Conservation (phyloP, 2,797 vertebrate genomes). For the Scolopax rusticola region DNA sequence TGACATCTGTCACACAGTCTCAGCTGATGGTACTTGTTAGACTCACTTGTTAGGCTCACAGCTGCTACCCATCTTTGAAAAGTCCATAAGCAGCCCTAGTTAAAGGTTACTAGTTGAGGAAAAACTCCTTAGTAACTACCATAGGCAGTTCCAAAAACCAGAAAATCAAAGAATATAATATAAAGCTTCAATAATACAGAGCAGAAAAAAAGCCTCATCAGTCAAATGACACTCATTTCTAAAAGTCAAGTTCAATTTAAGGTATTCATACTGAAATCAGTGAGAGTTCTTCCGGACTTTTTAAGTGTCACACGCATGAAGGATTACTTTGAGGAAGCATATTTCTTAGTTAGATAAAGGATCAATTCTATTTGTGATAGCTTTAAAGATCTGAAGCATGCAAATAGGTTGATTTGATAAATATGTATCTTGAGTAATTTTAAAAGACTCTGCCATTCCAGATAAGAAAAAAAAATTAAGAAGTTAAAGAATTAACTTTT, state of each 20-base stretch:
- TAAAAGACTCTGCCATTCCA: neutral
- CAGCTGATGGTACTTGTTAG: neutral
- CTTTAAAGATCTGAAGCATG: neutral
- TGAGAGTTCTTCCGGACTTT: neutral
- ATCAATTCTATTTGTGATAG: neutral
- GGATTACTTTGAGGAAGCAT: neutral
- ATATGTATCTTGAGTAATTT: neutral
- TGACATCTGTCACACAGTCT: no score
- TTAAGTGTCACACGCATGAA: accelerated
- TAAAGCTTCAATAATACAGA: neutral
- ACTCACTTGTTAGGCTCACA: neutral
- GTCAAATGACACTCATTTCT: neutral
- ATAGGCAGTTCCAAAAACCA: neutral
- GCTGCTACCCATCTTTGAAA: neutral
- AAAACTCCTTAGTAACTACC: neutral
- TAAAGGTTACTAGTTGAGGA: neutral
- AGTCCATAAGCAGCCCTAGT: neutral
- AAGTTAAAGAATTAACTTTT: neutral
- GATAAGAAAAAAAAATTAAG: neutral
- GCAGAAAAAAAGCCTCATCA: neutral
- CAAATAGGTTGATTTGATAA: neutral
- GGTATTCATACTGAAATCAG: neutral
- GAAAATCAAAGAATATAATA: neutral
- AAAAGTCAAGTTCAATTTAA: neutral
- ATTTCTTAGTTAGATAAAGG: neutral